phyloP scores from a whole-genome alignment of 92 coral and sea anemone species.

The Chrysogorgia sp. region DNA sequence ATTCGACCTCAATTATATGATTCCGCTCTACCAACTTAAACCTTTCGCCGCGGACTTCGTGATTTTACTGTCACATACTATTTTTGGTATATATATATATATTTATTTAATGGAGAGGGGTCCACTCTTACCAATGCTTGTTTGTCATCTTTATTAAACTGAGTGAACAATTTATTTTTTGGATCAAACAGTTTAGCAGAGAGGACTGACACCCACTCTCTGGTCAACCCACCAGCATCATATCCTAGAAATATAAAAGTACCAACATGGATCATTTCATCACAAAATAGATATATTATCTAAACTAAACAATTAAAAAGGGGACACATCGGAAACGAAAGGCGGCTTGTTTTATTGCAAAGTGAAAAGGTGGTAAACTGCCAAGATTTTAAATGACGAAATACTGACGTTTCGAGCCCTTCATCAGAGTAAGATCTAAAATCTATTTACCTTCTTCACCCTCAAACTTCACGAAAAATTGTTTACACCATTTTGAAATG shows the following conservation, averaged over 20 bases:
- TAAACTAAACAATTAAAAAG: not conserved
- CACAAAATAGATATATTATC: not conserved
- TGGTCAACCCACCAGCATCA: conserved; percentile 90
- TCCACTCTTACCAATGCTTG: conserved; percentile 79
- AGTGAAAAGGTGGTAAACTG: no score
- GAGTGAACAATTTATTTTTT: conserved; percentile 76
- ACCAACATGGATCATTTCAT: no score
- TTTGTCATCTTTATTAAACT: conserved; percentile 85
- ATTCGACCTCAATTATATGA: no score
- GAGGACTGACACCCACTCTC: conserved; percentile 77
- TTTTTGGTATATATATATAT: not conserved
- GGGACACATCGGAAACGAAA: no score
- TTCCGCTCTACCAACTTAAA: no score
- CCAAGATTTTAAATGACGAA: no score
- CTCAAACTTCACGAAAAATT: conserved; percentile 68
- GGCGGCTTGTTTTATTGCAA: no score
- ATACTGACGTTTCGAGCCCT: no score
- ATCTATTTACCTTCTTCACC: conserved; percentile 75
- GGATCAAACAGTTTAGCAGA: conserved; percentile 80
- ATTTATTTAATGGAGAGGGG: no score
- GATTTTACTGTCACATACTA: no score
- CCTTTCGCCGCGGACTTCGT: no score
- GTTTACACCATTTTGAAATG: conserved; percentile 75
- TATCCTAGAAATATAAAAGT: conserved; percentile 55
- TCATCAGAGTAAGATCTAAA: not conserved